A percentile compares a stretch with the other conserved stretches of the same genome.
Evolutionary conservation across 2,888 invertebrate species (phyloP).

Genomic region (Hydropsyche betteni): DNA sequence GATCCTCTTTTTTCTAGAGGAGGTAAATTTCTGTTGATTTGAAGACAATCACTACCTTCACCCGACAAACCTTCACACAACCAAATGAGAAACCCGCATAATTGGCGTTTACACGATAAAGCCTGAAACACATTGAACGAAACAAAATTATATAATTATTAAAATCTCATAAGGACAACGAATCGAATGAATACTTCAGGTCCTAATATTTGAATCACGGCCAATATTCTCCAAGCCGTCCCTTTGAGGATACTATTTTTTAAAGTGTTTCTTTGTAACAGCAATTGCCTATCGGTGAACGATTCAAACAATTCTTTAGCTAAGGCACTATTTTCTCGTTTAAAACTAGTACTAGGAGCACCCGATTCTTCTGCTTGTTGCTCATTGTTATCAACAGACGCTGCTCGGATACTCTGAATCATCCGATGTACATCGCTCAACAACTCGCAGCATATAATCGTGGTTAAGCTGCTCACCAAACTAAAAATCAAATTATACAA

Average conservation of each 20-base stretch:
- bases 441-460: slow-evolving; percentile 71
- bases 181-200: slow-evolving; percentile 60
- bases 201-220: slow-evolving; percentile 67
- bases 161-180: background rate
- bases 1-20: slow-evolving; percentile 47
- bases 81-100: slow-evolving; percentile 69
- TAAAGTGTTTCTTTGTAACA: slow-evolving; percentile 24
- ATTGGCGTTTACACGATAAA: slow-evolving; percentile 69
- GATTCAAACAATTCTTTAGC: slow-evolving; percentile 8
- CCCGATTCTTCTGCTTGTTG: background rate
- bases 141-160: slow-evolving; percentile 44
- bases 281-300: slow-evolving; percentile 21
- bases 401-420: background rate
- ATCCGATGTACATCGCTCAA: slow-evolving; percentile 68
- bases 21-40: slow-evolving; percentile 43
- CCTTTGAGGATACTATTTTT: slow-evolving; percentile 66
- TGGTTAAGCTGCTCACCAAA: slow-evolving; percentile 68
- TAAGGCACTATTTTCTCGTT: background rate
- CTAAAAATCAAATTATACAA: slow-evolving; percentile 55
- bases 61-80: slow-evolving; percentile 63
- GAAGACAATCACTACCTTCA: slow-evolving; percentile 49
- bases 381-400: background rate
- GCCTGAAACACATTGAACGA: slow-evolving; percentile 57
- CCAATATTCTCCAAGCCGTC: slow-evolving; percentile 70
- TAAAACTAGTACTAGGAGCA: slow-evolving; percentile 55